Percentiles rank a stretch among this genome's conserved stretches.
Conservation (phyloP, 2,797 vertebrate genomes). For the Synaphobranchus kaupii region DNA sequence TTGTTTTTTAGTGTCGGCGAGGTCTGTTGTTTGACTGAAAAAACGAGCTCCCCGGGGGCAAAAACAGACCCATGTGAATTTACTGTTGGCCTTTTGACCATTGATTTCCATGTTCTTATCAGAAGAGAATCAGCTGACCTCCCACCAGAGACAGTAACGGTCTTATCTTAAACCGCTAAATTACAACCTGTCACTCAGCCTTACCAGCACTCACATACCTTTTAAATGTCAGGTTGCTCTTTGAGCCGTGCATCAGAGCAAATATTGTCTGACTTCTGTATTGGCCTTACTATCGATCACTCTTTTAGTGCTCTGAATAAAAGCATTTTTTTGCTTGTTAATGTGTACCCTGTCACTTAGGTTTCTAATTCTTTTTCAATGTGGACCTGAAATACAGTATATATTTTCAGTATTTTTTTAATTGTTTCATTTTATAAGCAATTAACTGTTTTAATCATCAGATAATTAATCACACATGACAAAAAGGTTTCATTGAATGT, state of each 20-base stretch:
- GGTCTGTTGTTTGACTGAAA: too few relatives aligned
- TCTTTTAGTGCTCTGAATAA: background rate
- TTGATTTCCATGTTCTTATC: background rate
- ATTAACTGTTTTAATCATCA: too few relatives aligned
- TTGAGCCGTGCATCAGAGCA: background rate
- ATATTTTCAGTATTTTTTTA: too few relatives aligned
- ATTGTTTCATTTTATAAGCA: too few relatives aligned
- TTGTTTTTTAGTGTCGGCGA: too few relatives aligned
- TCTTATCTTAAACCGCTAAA: background rate
- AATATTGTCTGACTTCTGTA: background rate
- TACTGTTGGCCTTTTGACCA: background rate
- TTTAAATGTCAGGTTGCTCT: background rate
- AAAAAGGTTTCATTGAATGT: too few relatives aligned
- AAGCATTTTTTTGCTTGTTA: background rate
- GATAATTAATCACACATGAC: too few relatives aligned
- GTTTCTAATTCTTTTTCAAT: background rate
- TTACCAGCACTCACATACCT: background rate
- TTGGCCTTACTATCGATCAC: background rate
- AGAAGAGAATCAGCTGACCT: background rate
- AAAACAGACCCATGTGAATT: background rate
- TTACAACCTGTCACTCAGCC: background rate
- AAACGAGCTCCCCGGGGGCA: background rate
- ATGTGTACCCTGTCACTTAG: background rate
- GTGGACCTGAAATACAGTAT: too few relatives aligned
- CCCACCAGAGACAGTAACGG: background rate